Conservation (phyloP, 2,888 invertebrate species). For the Teinopalpus imperialis region DNA sequence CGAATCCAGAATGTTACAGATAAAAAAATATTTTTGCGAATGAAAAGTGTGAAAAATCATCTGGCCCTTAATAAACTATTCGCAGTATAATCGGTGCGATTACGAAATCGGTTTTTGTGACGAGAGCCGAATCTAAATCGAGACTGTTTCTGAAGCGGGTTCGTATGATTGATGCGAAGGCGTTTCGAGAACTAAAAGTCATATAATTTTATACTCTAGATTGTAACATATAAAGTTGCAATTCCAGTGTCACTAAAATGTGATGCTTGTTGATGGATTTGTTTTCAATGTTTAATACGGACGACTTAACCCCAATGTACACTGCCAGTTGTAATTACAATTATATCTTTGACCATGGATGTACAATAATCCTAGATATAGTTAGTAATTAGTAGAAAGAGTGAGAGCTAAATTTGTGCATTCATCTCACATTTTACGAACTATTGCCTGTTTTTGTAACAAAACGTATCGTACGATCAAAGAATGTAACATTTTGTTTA, state of each 20-base stretch:
- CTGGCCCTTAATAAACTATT: constrained; percentile 12
- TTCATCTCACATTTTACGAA: too few species aligned
- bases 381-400: too few species aligned
- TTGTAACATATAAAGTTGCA: neutral
- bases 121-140: constrained; percentile 24
- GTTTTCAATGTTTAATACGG: constrained; percentile 8
- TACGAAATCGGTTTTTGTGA: constrained; percentile 24
- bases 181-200: neutral
- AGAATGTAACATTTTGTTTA: too few species aligned
- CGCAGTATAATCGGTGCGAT: constrained; percentile 6
- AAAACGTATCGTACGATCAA: too few species aligned
- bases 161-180: constrained; percentile 12
- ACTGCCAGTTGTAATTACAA: neutral
- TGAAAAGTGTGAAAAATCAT: too few species aligned
- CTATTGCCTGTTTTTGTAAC: too few species aligned
- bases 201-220: neutral
- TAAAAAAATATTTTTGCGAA: too few species aligned
- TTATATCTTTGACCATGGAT: too few species aligned
- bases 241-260: neutral
- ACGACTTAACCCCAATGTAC: constrained; percentile 5
- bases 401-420: too few species aligned
- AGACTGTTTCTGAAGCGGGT: constrained; percentile 21
- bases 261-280: neutral
- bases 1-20: too few species aligned
- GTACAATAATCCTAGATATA: too few species aligned